A percentile compares a stretch with the other conserved stretches of the same genome.
Evolutionary conservation across 2,797 vertebrate species (phyloP).

Genomic region (Phataginus tricuspis): DNA sequence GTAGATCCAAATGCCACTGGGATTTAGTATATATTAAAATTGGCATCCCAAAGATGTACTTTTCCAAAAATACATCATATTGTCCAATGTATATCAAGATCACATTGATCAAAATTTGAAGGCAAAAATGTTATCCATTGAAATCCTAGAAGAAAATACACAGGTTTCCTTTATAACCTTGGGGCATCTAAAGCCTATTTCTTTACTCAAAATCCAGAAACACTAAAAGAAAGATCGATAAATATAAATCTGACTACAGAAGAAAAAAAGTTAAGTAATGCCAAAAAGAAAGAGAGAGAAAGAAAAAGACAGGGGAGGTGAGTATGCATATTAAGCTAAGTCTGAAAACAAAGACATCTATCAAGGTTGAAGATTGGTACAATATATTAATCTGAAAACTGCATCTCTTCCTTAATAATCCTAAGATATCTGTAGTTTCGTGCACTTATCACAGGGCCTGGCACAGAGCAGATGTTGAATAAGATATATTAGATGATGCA

Average conservation of each 20-base stretch:
- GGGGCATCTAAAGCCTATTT: background rate
- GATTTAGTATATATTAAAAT: background rate
- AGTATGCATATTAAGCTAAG: background rate
- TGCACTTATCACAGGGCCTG: background rate
- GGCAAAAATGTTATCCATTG: background rate
- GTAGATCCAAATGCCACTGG: background rate
- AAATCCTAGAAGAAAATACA: background rate
- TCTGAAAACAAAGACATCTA: background rate
- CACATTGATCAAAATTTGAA: background rate
- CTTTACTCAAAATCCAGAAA: conserved; percentile 35
- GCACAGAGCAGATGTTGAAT: background rate
- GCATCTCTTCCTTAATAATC: background rate
- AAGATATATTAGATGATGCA: background rate
- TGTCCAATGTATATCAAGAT: background rate
- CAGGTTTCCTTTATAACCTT: background rate
- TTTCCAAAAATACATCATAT: background rate
- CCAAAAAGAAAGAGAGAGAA: background rate
- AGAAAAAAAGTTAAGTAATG: background rate
- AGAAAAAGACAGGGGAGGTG: background rate
- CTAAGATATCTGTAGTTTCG: background rate
- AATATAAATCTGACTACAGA: background rate
- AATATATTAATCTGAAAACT: background rate
- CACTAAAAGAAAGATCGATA: background rate
- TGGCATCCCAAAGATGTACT: background rate
- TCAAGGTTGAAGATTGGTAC: background rate